Conservation (phyloP, 2,888 invertebrate genomes). For the Minunthozetes semirufus region DNA sequence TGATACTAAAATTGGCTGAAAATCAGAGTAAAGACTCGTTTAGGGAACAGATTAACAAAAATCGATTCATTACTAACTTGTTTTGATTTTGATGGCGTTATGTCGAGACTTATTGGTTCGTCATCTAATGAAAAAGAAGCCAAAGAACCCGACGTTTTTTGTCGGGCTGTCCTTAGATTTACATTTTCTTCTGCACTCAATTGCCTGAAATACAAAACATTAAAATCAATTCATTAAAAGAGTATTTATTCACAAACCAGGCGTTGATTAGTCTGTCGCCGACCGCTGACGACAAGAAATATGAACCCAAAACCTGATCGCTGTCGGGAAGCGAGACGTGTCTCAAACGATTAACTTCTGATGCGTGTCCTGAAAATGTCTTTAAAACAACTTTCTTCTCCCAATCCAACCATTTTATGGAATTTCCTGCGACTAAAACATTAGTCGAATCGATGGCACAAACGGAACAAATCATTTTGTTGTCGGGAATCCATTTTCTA, state of each 20-base stretch:
- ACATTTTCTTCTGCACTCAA: conserved; percentile 33
- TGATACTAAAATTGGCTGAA: conserved; percentile 45
- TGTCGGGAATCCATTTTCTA: conserved; percentile 63
- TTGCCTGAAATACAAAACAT: conserved; percentile 39
- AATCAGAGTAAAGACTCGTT: background rate
- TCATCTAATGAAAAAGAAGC: conserved; percentile 44
- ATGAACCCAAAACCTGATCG: conserved; percentile 41
- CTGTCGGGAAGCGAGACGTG: conserved; percentile 38
- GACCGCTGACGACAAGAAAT: conserved; percentile 45
- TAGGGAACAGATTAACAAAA: background rate
- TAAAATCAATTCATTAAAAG: background rate
- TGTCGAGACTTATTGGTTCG: conserved; percentile 42
- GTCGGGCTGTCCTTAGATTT: background rate
- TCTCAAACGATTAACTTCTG: conserved; percentile 50
- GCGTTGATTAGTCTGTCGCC: conserved; percentile 46
- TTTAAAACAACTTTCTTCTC: conserved; percentile 56
- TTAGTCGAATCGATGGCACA: conserved; percentile 54
- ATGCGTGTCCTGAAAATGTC: conserved; percentile 60
- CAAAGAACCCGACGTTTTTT: conserved; percentile 40
- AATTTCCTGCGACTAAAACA: conserved; percentile 49
- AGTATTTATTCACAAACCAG: conserved; percentile 44
- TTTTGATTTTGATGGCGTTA: conserved; percentile 39
- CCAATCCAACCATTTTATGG: conserved; percentile 61
- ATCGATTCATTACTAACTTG: conserved; percentile 35
- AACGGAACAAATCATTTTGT: conserved; percentile 51